Conservation (phyloP, 2,113 vertebrate species). For the Catharus fuscescens region DNA sequence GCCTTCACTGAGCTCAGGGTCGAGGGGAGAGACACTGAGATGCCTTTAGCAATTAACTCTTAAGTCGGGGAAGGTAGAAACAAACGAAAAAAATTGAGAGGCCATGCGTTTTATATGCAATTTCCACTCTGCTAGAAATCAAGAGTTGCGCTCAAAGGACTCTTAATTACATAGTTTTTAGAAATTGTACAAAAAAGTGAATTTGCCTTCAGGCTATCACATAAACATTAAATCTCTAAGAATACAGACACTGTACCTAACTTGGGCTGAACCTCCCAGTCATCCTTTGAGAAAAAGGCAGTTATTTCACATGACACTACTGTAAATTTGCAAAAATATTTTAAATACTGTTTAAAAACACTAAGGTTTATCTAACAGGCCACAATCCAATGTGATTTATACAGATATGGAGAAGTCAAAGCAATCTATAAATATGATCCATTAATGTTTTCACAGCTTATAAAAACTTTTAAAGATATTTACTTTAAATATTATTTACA, state of each 20-base stretch:
- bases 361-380: not conserved
- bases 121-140: slow-evolving; percentile 70
- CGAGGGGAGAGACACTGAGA: not conserved
- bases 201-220: slow-evolving; percentile 70
- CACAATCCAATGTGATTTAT: not conserved
- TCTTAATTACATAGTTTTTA: slow-evolving; percentile 54
- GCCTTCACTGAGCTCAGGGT: slow-evolving; percentile 57
- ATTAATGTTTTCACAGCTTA: not conserved
- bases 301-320: not conserved
- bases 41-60: slow-evolving; percentile 31
- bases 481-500: not conserved
- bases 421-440: not conserved
- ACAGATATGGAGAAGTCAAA: not conserved
- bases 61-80: slow-evolving; percentile 58
- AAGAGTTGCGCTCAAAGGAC: slow-evolving; percentile 80
- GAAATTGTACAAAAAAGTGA: slow-evolving; percentile 32
- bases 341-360: not conserved
- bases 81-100: slow-evolving; percentile 51
- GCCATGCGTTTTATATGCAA: slow-evolving; percentile 74
- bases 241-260: slow-evolving; percentile 2
- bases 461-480: not conserved
- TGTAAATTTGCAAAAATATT: not conserved
- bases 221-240: slow-evolving; percentile 54
- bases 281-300: not conserved
- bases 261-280: slow-evolving; percentile 26